Evolutionary conservation across 2,888 invertebrate species (phyloP).

Genomic region (Tetragonula carbonaria): DNA sequence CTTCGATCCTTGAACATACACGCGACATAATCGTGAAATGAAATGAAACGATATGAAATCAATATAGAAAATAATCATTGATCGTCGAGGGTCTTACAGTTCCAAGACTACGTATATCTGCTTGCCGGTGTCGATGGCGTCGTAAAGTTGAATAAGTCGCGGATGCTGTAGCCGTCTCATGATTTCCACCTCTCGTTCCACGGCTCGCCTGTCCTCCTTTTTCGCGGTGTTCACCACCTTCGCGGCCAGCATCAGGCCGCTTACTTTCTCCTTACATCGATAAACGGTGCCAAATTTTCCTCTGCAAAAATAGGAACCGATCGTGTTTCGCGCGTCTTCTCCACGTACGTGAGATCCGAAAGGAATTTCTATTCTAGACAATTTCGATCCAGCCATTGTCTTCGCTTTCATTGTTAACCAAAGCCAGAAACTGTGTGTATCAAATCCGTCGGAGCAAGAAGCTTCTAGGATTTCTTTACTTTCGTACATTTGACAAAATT

Average conservation of each 20-base stretch:
- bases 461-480: too few species aligned
- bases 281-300: constrained; percentile 99
- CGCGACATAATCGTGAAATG: background rate
- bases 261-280: constrained; percentile 93
- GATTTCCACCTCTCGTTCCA: constrained; percentile 97
- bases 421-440: background rate
- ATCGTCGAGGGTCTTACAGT: constrained; percentile 89
- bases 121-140: constrained; percentile 97
- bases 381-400: background rate
- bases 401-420: background rate
- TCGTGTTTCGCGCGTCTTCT: constrained; percentile 31
- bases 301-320: constrained; percentile 86
- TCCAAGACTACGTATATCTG: constrained; percentile 98
- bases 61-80: too few species aligned
- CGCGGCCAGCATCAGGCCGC: constrained; percentile 93
- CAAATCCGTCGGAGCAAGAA: too few species aligned
- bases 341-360: background rate
- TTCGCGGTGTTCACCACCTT: constrained; percentile 95
- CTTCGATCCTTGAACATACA: constrained; percentile 91
- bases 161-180: constrained; percentile 98
- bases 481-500: too few species aligned
- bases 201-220: constrained; percentile 94
- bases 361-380: background rate
- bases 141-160: constrained; percentile 97
- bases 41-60: too few species aligned